Percentiles rank a stretch among this genome's conserved stretches.
Evolutionary conservation across 2,888 invertebrate genomes (phyloP).

Genomic region (Cephus rjabovi): DNA sequence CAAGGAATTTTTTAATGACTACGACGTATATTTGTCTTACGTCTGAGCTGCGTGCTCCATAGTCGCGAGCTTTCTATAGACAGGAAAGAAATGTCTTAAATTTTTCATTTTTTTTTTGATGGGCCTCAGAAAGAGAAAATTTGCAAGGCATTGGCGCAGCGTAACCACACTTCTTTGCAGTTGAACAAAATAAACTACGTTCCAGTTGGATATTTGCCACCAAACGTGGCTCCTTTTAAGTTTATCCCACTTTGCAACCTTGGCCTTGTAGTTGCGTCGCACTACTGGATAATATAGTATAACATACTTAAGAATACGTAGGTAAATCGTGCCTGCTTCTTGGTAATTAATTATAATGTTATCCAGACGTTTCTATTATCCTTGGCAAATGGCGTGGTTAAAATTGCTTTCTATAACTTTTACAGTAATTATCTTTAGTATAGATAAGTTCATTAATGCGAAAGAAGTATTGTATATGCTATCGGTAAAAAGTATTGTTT

Average conservation of each 20-base stretch:
- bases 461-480: neutral
- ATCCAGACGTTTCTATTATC: neutral
- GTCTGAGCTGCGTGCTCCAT: neutral
- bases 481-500: neutral
- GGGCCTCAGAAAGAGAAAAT: neutral
- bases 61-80: neutral
- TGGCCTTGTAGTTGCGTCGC: slow-evolving; percentile 23
- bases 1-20: neutral
- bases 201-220: slow-evolving; percentile 31
- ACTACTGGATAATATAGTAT: neutral
- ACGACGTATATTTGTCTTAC: neutral
- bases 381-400: neutral
- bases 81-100: neutral
- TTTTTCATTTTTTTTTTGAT: neutral
- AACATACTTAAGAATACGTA: neutral
- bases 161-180: neutral
- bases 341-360: neutral
- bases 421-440: neutral
- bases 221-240: slow-evolving; percentile 31
- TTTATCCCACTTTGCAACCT: slow-evolving; percentile 26
- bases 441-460: neutral
- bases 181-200: neutral
- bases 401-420: neutral
- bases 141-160: neutral
- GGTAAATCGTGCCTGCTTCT: neutral